These are phyloP conservation scores for Suncus etruscus DNA, from an alignment of 2,113 vertebrate genomes.

Conservation along the genomic window DNA sequence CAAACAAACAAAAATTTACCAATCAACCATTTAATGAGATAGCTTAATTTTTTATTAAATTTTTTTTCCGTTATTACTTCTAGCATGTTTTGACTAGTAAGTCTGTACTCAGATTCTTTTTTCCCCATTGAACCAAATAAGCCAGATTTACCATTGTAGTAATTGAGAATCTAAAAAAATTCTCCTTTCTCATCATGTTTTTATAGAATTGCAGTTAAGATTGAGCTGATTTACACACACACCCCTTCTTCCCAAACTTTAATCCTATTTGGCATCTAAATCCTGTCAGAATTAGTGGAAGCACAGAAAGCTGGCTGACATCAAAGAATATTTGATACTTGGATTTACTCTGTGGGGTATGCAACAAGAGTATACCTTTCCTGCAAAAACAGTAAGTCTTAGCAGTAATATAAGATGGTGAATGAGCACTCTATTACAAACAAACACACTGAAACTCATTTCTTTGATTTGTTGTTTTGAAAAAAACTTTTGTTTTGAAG, in stretches of 20 bases:
- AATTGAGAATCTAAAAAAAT: conserved; percentile 29
- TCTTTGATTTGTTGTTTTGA: conserved; percentile 54
- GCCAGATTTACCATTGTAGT: background rate
- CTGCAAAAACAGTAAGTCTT: background rate
- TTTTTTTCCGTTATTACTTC: conserved; percentile 20
- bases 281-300: conserved; percentile 68
- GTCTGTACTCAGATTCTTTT: background rate
- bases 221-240: conserved; percentile 6
- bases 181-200: conserved; percentile 19
- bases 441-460: conserved; percentile 24
- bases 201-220: conserved; percentile 51
- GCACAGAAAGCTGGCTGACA: conserved; percentile 68
- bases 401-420: background rate
- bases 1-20: background rate
- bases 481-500: conserved; percentile 50
- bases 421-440: conserved; percentile 32
- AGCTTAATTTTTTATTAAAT: background rate
- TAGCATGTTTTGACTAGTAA: conserved; percentile 46
- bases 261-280: conserved; percentile 74
- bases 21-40: background rate
- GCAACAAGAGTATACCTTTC: background rate
- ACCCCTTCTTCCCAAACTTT: background rate
- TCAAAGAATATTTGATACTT: conserved; percentile 70
- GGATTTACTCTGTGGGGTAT: conserved; percentile 28
- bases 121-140: conserved; percentile 24